Evolutionary conservation across 2,797 vertebrate genomes (phyloP).

Genomic region (Halcyon smyrnensis): DNA sequence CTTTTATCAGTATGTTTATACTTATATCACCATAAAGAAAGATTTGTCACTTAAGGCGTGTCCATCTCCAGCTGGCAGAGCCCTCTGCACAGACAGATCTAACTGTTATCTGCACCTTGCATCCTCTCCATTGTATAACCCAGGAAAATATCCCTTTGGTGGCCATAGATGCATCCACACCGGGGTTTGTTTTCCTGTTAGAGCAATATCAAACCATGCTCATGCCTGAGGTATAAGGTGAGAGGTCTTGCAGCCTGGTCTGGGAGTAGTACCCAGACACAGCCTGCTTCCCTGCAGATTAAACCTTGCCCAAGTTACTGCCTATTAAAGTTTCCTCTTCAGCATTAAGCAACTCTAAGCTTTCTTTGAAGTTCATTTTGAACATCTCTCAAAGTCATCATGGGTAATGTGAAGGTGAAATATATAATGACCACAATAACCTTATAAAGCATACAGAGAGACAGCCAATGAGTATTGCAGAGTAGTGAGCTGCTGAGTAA

Average conservation of each 20-base stretch:
- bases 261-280: accelerated
- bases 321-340: background rate
- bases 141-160: background rate
- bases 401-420: slow-evolving; percentile 19
- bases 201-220: background rate
- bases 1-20: background rate
- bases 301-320: background rate
- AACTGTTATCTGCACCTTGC: background rate
- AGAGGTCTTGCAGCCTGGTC: background rate
- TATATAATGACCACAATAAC: background rate
- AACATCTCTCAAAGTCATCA: slow-evolving; percentile 8
- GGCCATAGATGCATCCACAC: background rate
- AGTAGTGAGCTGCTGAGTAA: background rate
- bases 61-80: background rate
- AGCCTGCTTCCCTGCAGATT: background rate
- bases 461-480: background rate
- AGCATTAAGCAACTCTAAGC: background rate
- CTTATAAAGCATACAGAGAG: background rate
- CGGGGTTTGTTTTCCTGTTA: background rate
- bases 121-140: accelerated
- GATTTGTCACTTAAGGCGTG: background rate
- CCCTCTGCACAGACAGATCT: background rate
- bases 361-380: slow-evolving; percentile 53
- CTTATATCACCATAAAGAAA: background rate
- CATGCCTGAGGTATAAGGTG: background rate